Conservation (phyloP, 2,113 vertebrate species). For the Pseudonaja textilis region DNA sequence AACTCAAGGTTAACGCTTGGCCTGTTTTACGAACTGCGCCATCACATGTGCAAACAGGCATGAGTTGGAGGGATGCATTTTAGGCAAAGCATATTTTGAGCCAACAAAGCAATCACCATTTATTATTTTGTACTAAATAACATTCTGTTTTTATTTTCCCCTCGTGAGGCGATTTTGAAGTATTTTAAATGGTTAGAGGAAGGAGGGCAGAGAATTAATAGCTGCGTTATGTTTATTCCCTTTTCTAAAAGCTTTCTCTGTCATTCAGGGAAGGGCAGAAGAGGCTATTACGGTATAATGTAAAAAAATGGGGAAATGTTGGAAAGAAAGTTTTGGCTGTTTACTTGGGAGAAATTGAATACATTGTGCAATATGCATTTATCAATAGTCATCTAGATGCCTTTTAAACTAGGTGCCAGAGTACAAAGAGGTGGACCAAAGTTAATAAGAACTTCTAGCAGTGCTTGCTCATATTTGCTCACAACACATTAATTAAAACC, state of each 20-base stretch:
- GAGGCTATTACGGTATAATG: neutral
- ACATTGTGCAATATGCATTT: neutral
- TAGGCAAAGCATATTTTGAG: neutral
- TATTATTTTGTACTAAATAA: neutral
- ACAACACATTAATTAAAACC: slow-evolving; percentile 5
- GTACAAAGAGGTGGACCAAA: neutral
- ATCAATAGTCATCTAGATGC: neutral
- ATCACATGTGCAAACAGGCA: neutral
- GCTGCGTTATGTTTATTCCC: neutral
- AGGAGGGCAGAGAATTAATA: neutral
- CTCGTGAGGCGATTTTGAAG: neutral
- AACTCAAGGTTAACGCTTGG: neutral
- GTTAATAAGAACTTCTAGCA: slow-evolving; percentile 12
- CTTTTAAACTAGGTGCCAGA: neutral
- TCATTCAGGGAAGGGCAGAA: neutral
- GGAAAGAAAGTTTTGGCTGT: neutral
- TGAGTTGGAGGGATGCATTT: neutral
- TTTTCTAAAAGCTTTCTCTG: neutral
- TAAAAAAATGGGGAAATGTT: neutral
- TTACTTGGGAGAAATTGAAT: slow-evolving; percentile 23
- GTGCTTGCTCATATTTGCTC: neutral
- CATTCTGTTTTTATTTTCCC: neutral
- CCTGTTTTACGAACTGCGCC: neutral
- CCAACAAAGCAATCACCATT: neutral
- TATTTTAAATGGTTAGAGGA: neutral